Evolutionary conservation across 2,888 invertebrate species (phyloP), one percentile per base, ranked within the genome.

Genomic region (Hirtodrosophila duncani): DNA sequence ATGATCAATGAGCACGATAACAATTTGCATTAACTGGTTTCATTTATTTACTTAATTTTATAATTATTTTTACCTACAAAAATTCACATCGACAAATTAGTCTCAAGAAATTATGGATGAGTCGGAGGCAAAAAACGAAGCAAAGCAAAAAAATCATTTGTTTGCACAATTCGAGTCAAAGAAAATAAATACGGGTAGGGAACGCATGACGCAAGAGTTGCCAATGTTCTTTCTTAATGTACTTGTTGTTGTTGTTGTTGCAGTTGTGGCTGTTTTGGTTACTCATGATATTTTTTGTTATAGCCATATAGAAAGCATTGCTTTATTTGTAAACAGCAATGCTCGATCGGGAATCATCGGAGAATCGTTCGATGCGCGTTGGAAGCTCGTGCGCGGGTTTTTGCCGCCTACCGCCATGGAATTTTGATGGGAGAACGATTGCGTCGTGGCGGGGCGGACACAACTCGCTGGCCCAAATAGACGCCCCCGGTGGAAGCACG

Each of bases 401-500:
- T 57, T 53, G 31, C 51, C 62, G 60, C 65, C 81, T 85, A 85
- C 53, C 86, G 78, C 85, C 85, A 85, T 29, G 85, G 85, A 52
- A 83, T 75, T 68, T 86, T 86, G 65, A 83, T 85, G 58, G 86
- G 86, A 33, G 85, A 86, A 56, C 84, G 84, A 53, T 85, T 83
- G 63, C 85, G 86, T 37, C 86, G 81, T 57, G 77, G 67, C 50
- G 68, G 72, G 63, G 44, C 67, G 49, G 63, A 60, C 51, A 56
- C 68, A 43, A 17, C 67, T 60, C 49, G 56, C 13, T 36, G 60
- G 37, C 69, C 81, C 80, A 80, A 63, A 80, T 63, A 81, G 23
- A 53, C 56, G 42, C 64, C 67, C 21, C 30, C 58, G 46, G 63
- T 29, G 6, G 53, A 31, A 4, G 23, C 43, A 13, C 55, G 23